Conservation (phyloP, 2,888 invertebrate genomes). For the Tetragonisca angustula region DNA sequence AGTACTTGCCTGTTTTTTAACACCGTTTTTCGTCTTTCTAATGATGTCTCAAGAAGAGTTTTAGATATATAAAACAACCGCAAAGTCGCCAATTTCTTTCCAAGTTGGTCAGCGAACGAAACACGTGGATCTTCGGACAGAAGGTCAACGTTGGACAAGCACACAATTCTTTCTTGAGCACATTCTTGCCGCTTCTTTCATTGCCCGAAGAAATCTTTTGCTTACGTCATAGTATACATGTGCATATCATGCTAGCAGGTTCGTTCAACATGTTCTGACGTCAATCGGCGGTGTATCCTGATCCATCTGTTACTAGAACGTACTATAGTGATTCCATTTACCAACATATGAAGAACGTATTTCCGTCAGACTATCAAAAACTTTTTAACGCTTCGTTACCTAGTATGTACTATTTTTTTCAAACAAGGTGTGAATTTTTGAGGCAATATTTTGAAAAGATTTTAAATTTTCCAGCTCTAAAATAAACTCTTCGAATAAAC, state of each 20-base stretch:
- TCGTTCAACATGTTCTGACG: conserved; percentile 45
- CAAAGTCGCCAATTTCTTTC: not conserved
- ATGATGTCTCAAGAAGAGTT: conserved; percentile 20
- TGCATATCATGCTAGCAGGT: conserved; percentile 27
- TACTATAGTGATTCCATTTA: not conserved
- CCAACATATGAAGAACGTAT: not conserved
- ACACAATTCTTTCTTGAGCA: conserved; percentile 12
- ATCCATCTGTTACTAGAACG: conserved; percentile 4
- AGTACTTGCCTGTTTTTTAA: conserved; percentile 11
- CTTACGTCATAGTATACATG: conserved; percentile 50
- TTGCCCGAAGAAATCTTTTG: conserved; percentile 35
- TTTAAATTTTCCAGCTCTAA: not conserved
- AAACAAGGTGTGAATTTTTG: not conserved
- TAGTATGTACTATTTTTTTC: not conserved
- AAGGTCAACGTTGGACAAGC: conserved; percentile 47
- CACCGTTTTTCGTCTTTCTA: conserved; percentile 19
- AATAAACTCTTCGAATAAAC: not conserved
- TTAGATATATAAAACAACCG: conserved; percentile 23
- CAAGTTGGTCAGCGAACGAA: not conserved
- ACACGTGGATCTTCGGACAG: conserved; percentile 23
- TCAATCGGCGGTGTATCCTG: conserved; percentile 32
- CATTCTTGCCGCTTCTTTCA: conserved; percentile 1
- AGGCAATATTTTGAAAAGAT: not conserved
- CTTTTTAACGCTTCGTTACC: not conserved
- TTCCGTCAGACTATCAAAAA: not conserved